Base-by-base conservation (phyloP, 2,888 invertebrate species). In the Epirrita christyi region DNA sequence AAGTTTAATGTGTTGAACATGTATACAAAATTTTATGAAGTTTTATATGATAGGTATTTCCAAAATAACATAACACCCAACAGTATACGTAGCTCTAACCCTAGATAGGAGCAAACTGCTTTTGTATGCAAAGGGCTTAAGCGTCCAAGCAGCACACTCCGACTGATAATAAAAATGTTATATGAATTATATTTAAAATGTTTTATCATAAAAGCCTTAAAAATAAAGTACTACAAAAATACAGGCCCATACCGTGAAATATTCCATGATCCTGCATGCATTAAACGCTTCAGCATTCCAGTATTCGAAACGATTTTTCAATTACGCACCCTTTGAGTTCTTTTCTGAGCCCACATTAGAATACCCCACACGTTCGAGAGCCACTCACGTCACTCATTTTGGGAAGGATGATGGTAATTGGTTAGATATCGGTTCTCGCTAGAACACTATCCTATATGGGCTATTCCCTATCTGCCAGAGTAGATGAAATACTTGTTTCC, bases 281-380 rank as follows among this genome's bases (percentile, higher is more conserved):
- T 59, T 47, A 53, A 54, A 37, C 58, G 59, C 36, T 13, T 47
- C 10, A 46, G 14, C 57, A 45, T 51, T 54, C 57, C 51, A 48
- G 44, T 52, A 45, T 63, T 21, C 55, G 60, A 63, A 65, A 46
- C 64, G 65, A 63, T 70, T 68, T 70, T 70, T 64, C 68, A 70
- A 66, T 68, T 66, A 67, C 63, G 34, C 37, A 32, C 60, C 64
- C 66, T 60, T 66, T 65, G 55, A 64, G 42, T 59, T 64, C 56
- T 45, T 61, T 61, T 51, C 54, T 58, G 51, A 45, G 48, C 13
- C 32, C 32, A 46, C 15, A 59, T 61, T 61, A 57, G 55, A 55
- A 55, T 51, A 47, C 61, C 11, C 14, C 36, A 49, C 64, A 64
- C 61, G 70, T 68, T 50, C 46, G 55, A 55, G 63, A 51, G 44